These are phyloP conservation scores for Phrynocephalus versicolor DNA, from an alignment of 2,113 vertebrate genomes.

Conservation along the genomic window DNA sequence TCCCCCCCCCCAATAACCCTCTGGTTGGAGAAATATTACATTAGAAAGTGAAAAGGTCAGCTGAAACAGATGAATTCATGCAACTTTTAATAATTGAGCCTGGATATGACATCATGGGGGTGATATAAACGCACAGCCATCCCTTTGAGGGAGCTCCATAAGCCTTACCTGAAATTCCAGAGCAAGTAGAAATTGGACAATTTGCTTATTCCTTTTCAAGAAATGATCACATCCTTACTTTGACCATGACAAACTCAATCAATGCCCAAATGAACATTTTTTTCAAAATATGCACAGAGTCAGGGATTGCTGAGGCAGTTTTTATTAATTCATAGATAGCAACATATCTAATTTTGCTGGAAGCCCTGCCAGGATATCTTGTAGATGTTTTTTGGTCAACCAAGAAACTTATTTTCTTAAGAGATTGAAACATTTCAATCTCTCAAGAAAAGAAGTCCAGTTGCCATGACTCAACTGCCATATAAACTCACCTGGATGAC, in stretches of 20 bases:
- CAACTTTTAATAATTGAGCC: slow-evolving; percentile 36
- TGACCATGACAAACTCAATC: slow-evolving; percentile 12
- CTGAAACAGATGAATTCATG: slow-evolving; percentile 37
- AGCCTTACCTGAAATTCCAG: slow-evolving; percentile 34
- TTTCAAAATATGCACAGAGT: slow-evolving; percentile 19
- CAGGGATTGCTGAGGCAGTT: background rate
- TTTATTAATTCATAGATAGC: slow-evolving; percentile 17
- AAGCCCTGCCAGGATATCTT: slow-evolving; percentile 3
- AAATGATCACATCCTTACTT: background rate
- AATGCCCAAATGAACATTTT: slow-evolving; percentile 31
- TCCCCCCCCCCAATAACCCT: too few relatives aligned
- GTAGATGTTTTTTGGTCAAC: background rate
- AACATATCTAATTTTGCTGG: background rate
- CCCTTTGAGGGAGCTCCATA: slow-evolving; percentile 13
- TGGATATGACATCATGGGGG: slow-evolving; percentile 20
- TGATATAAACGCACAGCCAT: slow-evolving; percentile 1
- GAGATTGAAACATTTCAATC: too few relatives aligned
- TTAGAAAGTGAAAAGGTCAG: slow-evolving; percentile 11
- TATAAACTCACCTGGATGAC: too few relatives aligned
- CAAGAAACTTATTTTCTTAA: background rate
- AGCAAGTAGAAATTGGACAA: slow-evolving; percentile 15
- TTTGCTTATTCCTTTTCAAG: slow-evolving; percentile 23
- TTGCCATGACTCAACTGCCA: too few relatives aligned
- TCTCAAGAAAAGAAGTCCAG: too few relatives aligned
- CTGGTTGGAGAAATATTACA: slow-evolving; percentile 40